Conservation (phyloP, 2,113 vertebrate genomes). For the Xyliphius kryptos region DNA sequence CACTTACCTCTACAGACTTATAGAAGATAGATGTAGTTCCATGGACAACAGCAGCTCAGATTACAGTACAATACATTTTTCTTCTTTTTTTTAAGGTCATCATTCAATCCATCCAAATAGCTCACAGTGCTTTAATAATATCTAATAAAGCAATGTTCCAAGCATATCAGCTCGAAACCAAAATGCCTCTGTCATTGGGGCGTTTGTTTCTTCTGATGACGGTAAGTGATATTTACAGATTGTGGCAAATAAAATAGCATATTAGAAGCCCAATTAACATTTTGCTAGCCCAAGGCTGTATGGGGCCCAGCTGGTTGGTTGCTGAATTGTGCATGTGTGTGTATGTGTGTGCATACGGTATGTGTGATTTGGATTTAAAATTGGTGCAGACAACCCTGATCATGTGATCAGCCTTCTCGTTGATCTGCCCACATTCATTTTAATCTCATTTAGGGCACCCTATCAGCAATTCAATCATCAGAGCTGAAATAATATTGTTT, state of each 20-base stretch:
- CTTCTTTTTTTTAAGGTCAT: no score
- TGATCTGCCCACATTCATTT: conserved; percentile 61
- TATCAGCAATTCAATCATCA: conserved; percentile 56
- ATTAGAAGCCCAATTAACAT: conserved; percentile 73
- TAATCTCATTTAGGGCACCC: conserved; percentile 56
- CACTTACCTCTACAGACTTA: no score
- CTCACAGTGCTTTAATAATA: no score
- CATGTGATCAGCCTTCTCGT: conserved; percentile 55
- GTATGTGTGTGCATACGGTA: no score
- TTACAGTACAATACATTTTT: no score
- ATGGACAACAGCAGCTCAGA: no score
- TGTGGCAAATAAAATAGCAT: conserved; percentile 59
- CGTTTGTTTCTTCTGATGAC: conserved; percentile 54
- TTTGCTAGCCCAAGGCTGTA: conserved; percentile 62
- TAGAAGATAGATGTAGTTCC: no score
- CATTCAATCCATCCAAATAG: no score
- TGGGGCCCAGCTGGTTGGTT: conserved; percentile 49
- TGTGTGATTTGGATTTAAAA: conserved; percentile 48
- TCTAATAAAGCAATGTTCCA: no score
- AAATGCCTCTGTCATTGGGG: conserved; percentile 31
- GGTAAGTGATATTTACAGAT: conserved; percentile 67
- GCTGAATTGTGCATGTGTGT: no score
- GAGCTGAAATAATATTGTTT: conserved; percentile 59
- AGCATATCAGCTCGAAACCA: no score
- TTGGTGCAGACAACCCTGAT: conserved; percentile 51